These are phyloP conservation scores for Myoxocephalus aenaeus DNA, from an alignment of 2,797 vertebrate species.

Conservation along the genomic window DNA sequence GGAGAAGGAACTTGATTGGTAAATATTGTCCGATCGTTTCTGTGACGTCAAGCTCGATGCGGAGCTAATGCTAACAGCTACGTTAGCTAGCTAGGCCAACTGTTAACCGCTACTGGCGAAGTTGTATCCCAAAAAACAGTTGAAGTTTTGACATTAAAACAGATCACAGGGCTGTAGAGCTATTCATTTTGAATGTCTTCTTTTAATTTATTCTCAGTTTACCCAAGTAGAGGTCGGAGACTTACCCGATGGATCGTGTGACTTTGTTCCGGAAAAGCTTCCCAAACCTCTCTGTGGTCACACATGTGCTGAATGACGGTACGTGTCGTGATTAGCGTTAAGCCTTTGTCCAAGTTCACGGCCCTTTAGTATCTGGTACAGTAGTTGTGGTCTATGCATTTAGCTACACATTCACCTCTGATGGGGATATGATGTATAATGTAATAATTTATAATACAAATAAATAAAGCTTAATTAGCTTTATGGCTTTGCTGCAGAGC, in stretches of 20 bases:
- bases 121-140: no score
- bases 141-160: no score
- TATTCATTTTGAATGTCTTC: not conserved
- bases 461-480: not conserved
- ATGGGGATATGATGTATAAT: no score
- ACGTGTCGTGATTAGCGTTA: not conserved
- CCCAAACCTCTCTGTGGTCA: slow-evolving; percentile 72
- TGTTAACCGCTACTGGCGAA: not conserved
- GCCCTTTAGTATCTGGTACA: accelerated
- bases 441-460: not conserved
- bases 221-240: not conserved
- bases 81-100: no score
- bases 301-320: slow-evolving; percentile 62
- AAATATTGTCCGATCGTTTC: accelerated
- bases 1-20: not conserved
- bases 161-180: accelerated
- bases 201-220: not conserved
- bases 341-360: not conserved
- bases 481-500: not conserved
- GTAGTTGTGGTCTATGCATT: not conserved
- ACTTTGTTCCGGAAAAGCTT: slow-evolving; percentile 36
- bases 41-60: accelerated
- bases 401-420: not conserved
- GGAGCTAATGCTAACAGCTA: not conserved
- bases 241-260: slow-evolving; percentile 19